Evolutionary conservation across 2,113 vertebrate genomes (phyloP), one percentile per base, ranked within the genome.

Genomic region (Larimichthys polyactis): DNA sequence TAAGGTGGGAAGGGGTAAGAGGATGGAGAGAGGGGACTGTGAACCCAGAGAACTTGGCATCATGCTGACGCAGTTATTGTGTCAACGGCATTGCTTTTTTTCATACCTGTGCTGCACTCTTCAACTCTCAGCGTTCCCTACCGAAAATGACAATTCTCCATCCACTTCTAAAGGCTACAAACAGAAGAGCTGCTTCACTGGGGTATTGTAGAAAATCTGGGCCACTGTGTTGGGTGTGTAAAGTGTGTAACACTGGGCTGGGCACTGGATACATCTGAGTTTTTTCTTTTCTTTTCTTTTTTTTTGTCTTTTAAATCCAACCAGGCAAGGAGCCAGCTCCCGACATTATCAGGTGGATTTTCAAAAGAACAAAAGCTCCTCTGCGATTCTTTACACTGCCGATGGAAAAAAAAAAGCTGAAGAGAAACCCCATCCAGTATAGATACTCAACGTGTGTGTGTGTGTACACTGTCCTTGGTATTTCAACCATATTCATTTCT

Each of bases 301-400:
- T 14, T 79, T 84, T 76, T 5, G 1, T 64, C 87, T 85, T 84
- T 88, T 78, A 84, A 93, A 91, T 90, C 87, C 83, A 63, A 84
- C 83, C 63, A 84, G 89, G 81, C 89, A 66, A 68, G 59, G 64
- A 75, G 76, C 86, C 89, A 89, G 75, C 65, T 57, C 60, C 75
- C 71, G 78, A 92, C 87, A 85, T 87, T 90, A 92, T 92, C 91
- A 92, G 90, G 90, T 93, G 84, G 89, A 89, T 92, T 91, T 92
- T 87, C 71, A 84, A 88, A 86, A 89, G 86, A 89, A 91, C 91
- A 92, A 91, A 94, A 91, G 86, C 83, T 77, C 71, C 71, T 88
- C 71, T 88, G 85, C 62, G 14, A 86, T 86, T 90, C 79, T 83
- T 86, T 77, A 65, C 73, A 66, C 80, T 83, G 73, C 83, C 57